These are phyloP conservation scores for Trisateles emortualis DNA, from an alignment of 2,888 invertebrate species.

Conservation along the genomic window DNA sequence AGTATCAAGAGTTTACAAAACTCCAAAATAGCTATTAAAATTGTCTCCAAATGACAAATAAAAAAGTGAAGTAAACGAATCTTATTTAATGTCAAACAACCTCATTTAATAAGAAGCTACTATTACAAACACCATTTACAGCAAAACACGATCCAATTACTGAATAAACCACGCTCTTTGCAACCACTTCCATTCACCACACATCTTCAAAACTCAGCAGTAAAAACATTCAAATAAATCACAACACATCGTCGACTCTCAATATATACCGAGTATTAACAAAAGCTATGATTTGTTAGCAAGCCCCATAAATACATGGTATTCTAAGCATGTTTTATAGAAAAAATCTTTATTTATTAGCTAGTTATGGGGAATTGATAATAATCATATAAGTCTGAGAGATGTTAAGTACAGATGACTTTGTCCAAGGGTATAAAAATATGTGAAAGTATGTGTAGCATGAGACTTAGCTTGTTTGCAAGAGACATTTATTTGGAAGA, in stretches of 20 bases:
- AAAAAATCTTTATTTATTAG: conserved; percentile 74
- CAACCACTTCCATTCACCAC: conserved; percentile 37
- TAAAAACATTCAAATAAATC: conserved; percentile 67
- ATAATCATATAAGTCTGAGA: conserved; percentile 54
- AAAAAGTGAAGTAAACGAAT: too few species aligned
- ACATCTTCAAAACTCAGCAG: conserved; percentile 20
- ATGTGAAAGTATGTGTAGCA: conserved; percentile 1
- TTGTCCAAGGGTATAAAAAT: conserved; percentile 41
- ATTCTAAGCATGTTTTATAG: conserved; percentile 54
- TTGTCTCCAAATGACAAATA: too few species aligned
- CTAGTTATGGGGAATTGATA: conserved; percentile 58
- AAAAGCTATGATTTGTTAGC: conserved; percentile 80
- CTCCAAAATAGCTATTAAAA: not conserved
- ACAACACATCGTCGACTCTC: conserved; percentile 70
- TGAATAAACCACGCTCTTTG: conserved; percentile 1
- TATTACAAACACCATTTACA: not conserved
- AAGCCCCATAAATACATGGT: conserved; percentile 69
- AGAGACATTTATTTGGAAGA: too few species aligned
- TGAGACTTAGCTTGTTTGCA: not conserved
- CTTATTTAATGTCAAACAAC: too few species aligned
- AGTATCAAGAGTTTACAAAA: too few species aligned
- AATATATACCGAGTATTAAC: conserved; percentile 61
- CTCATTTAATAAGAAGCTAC: too few species aligned
- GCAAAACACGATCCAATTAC: not conserved
- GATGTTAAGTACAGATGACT: conserved; percentile 44